phyloP scores from a whole-genome alignment of 2,113 vertebrate genomes.

The Lophotis ruficrista region DNA sequence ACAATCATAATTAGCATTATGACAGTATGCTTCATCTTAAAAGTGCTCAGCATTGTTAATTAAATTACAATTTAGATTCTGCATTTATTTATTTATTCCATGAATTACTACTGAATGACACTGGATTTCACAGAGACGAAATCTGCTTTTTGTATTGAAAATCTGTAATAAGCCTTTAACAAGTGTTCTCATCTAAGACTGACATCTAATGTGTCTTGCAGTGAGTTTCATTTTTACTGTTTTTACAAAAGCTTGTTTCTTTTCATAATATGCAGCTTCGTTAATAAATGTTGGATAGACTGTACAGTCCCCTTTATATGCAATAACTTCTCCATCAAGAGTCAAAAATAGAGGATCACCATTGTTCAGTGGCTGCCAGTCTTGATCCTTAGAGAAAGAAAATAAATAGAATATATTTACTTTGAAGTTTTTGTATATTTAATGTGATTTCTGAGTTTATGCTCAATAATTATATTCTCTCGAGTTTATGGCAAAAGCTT shows the following conservation, averaged over 20 bases:
- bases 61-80: neutral
- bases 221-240: slow-evolving; percentile 83
- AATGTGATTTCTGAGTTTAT: neutral
- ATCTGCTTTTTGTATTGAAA: neutral
- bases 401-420: slow-evolving; percentile 32
- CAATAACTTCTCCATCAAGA: slow-evolving; percentile 85
- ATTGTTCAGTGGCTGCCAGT: slow-evolving; percentile 91
- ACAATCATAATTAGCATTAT: neutral
- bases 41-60: slow-evolving; percentile 44
- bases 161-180: neutral
- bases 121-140: neutral
- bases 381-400: slow-evolving; percentile 84
- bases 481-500: neutral
- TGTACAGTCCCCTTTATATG: slow-evolving; percentile 78
- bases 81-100: neutral
- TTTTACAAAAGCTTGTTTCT: slow-evolving; percentile 92
- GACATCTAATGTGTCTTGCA: slow-evolving; percentile 74
- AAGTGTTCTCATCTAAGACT: neutral
- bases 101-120: neutral
- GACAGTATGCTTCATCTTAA: neutral
- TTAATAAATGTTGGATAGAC: slow-evolving; percentile 95
- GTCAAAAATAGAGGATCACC: slow-evolving; percentile 94
- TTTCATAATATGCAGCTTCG: slow-evolving; percentile 97
- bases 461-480: neutral
- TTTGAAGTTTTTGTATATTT: neutral